Evolutionary conservation across 1,140 invertebrate species (phyloP).

Genomic region (Papilio polytes): DNA sequence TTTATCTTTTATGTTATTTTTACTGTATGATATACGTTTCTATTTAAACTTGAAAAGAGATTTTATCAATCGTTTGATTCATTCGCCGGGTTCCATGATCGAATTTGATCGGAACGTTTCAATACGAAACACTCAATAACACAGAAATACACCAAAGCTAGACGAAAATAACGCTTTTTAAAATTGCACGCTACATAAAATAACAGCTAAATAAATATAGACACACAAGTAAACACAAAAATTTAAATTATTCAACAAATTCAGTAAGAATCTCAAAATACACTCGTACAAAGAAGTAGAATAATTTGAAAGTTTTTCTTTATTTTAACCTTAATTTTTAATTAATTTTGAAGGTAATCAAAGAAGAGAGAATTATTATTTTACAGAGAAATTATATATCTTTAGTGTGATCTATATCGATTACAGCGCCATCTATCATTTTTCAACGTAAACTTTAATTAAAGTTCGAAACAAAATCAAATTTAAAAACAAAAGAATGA

Average conservation of each 20-base stretch:
- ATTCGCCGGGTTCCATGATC: slow-evolving; percentile 3
- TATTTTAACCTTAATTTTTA: too few species aligned
- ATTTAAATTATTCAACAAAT: too few species aligned
- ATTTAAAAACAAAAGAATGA: not conserved
- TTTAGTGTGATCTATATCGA: not conserved
- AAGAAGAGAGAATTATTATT: too few species aligned
- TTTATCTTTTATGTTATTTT: slow-evolving; percentile 11
- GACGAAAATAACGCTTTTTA: not conserved
- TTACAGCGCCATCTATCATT: not conserved
- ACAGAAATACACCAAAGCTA: not conserved
- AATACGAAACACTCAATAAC: not conserved
- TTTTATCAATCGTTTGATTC: slow-evolving; percentile 26
- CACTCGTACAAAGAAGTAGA: too few species aligned
- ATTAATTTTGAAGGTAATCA: too few species aligned
- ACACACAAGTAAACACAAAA: too few species aligned
- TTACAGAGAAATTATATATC: not conserved
- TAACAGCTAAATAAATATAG: not conserved
- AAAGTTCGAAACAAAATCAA: not conserved
- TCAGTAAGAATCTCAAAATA: too few species aligned
- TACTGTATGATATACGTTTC: slow-evolving; percentile 5
- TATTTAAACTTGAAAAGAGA: slow-evolving; percentile 13
- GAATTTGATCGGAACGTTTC: slow-evolving; percentile 14
- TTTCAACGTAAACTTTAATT: not conserved
- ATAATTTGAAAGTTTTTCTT: too few species aligned
- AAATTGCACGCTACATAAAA: not conserved